Evolutionary conservation across 2,888 invertebrate species (phyloP).

Genomic region (Arctia plantaginis): DNA sequence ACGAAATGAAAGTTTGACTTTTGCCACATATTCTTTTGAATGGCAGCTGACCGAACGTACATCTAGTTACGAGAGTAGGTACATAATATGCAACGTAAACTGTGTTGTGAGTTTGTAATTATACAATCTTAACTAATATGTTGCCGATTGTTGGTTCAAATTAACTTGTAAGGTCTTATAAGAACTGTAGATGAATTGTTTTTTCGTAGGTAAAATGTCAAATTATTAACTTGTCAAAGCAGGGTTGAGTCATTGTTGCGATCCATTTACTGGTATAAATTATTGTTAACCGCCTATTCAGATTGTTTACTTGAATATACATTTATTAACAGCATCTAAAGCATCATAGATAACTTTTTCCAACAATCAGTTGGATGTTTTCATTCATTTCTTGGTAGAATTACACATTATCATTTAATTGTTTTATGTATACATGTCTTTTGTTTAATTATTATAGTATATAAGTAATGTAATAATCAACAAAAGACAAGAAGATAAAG

Average conservation of each 20-base stretch:
- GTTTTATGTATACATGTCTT: constrained; percentile 31
- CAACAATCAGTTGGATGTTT: constrained; percentile 40
- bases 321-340: constrained; percentile 38
- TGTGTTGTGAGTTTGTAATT: constrained; percentile 64
- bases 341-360: constrained; percentile 29
- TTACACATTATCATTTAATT: constrained; percentile 20
- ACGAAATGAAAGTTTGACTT: constrained; percentile 87
- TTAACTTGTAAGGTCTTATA: constrained; percentile 65
- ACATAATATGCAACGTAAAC: constrained; percentile 75
- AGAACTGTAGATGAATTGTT: constrained; percentile 73
- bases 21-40: constrained; percentile 87
- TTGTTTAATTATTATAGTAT: constrained; percentile 41
- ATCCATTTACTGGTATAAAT: constrained; percentile 67
- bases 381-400: constrained; percentile 38
- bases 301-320: constrained; percentile 62
- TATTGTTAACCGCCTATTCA: constrained; percentile 61
- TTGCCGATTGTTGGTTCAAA: constrained; percentile 55
- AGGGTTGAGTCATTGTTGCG: constrained; percentile 85
- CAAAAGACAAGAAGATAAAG: constrained; percentile 25
- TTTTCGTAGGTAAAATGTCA: constrained; percentile 83
- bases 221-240: constrained; percentile 84
- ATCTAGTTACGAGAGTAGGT: constrained; percentile 80
- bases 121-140: constrained; percentile 63
- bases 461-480: constrained; percentile 40
- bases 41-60: constrained; percentile 85